phyloP scores from a whole-genome alignment of 2,113 vertebrate species.

The Naja naja region DNA sequence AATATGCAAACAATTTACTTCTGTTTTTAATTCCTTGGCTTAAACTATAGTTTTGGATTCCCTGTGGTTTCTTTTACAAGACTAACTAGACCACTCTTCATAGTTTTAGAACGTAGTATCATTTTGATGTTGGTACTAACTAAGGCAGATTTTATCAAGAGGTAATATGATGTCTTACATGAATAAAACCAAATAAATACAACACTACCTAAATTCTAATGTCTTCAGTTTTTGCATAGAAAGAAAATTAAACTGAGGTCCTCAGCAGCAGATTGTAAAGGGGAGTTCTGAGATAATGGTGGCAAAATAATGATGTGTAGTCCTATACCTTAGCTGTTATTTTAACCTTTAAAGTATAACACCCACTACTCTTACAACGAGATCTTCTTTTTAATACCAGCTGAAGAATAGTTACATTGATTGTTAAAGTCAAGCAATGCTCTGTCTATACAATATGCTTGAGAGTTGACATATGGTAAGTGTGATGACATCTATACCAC shows the following conservation, averaged over 20 bases:
- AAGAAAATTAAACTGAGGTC: neutral
- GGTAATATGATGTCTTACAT: neutral
- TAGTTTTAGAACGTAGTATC: neutral
- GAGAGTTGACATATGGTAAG: neutral
- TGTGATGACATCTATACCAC: neutral
- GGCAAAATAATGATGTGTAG: neutral
- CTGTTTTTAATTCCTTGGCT: neutral
- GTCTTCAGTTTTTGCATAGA: neutral
- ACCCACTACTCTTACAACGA: neutral
- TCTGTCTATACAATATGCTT: neutral
- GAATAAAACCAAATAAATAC: neutral
- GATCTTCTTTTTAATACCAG: neutral
- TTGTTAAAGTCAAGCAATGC: neutral
- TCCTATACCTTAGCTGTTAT: neutral
- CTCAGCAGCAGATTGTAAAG: neutral
- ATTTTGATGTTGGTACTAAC: neutral
- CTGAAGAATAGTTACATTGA: neutral
- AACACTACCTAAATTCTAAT: neutral
- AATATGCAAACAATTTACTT: neutral
- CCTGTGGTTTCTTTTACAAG: neutral
- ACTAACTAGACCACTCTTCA: neutral
- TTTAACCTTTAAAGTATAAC: neutral
- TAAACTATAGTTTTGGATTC: neutral
- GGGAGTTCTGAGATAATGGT: neutral
- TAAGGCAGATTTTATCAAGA: neutral